Evolutionary conservation across 2,888 invertebrate genomes (phyloP), one percentile per base, ranked within the genome.

Genomic region (Taphrorychus bicolor): DNA sequence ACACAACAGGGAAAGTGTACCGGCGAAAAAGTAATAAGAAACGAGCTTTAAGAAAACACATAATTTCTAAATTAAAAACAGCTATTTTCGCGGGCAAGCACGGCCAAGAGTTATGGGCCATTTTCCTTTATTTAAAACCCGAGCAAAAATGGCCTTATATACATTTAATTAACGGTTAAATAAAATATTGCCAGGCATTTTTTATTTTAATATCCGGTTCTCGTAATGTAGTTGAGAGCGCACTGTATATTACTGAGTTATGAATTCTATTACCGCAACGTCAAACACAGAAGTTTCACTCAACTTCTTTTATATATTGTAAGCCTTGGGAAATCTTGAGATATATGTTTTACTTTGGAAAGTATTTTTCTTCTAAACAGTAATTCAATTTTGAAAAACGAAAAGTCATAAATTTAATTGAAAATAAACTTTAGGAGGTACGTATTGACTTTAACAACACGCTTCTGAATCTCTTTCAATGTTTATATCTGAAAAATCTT

Each of bases 161-260:
- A 65, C 65, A 65, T 69, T 69, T 69, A 69, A 69, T 69, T 69
- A 69, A 69, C 57, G 56, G 60, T 56, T 65, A 59, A 60, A 65
- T 60, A 65, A 68, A 69, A 69, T 64, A 69, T 68, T 17, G 57
- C 40, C n/a, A 22, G 42, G 16, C 59, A 69, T 69, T 69, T 65
- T 69, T 69, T 69, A 69, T 59, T 59, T 69, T 69, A 69, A 69
- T 68, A 63, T 54, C 59, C 49, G 49, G 23, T 48, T 42, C 54
- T 17, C 42, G 53, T 45, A 59, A 53, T 51, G 45, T 59, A 48
- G 52, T 59, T 48, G 52, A 45, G 48, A 51, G 17, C 52, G 45
- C 16, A 17, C 23, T 23, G 42, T 24, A 16, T 54, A 24, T 54
- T 54, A 54, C 45, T 54, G 54, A 54, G 54, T 45, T 54, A 61